Conservation (phyloP, 1,140 invertebrate genomes). For the Drosophila simulans region DNA sequence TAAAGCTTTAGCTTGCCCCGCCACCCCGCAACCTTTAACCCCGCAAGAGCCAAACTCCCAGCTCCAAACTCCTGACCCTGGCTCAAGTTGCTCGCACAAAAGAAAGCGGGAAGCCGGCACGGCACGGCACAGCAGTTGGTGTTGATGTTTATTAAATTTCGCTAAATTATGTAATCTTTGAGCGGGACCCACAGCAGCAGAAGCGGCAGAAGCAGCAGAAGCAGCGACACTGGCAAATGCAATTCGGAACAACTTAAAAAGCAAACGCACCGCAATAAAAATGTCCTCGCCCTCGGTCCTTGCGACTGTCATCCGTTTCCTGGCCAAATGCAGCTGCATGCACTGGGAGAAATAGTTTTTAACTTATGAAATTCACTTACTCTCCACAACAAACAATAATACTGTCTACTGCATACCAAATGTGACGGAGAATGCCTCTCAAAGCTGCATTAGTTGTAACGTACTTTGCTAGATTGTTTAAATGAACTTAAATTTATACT, state of each 20-base stretch:
- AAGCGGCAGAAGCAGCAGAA: constrained; percentile 5
- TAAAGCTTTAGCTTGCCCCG: constrained; percentile 65
- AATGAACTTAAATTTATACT: not conserved
- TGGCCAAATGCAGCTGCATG: constrained; percentile 32
- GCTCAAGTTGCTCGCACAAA: constrained; percentile 1
- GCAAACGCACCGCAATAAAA: constrained; percentile 78
- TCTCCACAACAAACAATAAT: no score
- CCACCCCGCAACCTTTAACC: constrained; percentile 26
- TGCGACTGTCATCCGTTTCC: constrained; percentile 62
- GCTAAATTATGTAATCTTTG: constrained; percentile 79
- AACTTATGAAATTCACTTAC: no score
- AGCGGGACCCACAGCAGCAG: constrained; percentile 45
- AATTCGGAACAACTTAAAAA: constrained; percentile 82
- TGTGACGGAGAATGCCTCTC: no score
- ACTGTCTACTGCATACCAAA: no score
- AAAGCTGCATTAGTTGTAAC: no score
- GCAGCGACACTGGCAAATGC: constrained; percentile 68
- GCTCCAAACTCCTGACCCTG: constrained; percentile 1
- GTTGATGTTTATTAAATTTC: constrained; percentile 82
- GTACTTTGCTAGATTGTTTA: no score
- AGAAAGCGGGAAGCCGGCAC: not conserved
- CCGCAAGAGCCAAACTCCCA: not conserved
- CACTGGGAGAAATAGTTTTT: not conserved
- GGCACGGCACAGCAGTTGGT: constrained; percentile 51
- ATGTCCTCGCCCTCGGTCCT: constrained; percentile 56